Evolutionary conservation across 35 echinoderm and acorn worm genomes (phyloP).

Genomic region (Apostichopus californicus): DNA sequence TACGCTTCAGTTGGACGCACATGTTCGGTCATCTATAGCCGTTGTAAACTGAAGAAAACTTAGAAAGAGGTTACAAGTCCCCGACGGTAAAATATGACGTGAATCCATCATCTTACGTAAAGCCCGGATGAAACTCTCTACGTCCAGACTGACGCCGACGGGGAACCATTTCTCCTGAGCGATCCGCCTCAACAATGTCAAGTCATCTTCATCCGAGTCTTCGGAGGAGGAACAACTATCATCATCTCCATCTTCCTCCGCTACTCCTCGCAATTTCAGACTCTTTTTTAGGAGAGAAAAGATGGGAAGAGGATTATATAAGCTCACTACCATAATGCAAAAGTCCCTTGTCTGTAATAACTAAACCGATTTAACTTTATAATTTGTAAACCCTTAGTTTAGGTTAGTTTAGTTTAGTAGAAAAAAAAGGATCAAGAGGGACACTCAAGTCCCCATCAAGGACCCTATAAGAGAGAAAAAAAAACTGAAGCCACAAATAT

Average conservation of each 20-base stretch:
- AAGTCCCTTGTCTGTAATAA: not conserved
- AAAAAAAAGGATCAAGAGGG: too few relatives aligned
- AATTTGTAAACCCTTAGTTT: too few relatives aligned
- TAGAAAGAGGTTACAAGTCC: too few relatives aligned
- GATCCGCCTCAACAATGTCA: constrained; percentile 45
- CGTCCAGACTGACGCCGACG: constrained; percentile 42
- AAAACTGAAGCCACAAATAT: too few relatives aligned
- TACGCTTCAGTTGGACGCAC: too few relatives aligned
- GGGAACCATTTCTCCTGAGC: constrained; percentile 68
- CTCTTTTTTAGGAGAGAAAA: not conserved
- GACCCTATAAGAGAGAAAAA: too few relatives aligned
- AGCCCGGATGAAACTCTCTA: constrained; percentile 54
- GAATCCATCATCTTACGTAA: constrained; percentile 53
- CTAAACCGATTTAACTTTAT: too few relatives aligned
- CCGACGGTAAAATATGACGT: too few relatives aligned
- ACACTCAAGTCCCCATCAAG: too few relatives aligned
- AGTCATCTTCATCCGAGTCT: constrained; percentile 37
- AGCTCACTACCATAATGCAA: not conserved
- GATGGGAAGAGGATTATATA: not conserved
- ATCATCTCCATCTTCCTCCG: constrained; percentile 16
- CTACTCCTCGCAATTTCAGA: not conserved
- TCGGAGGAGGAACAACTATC: not conserved
- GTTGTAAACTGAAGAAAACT: too few relatives aligned
- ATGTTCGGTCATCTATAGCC: too few relatives aligned
- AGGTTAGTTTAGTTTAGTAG: too few relatives aligned